Conservation (phyloP, 1,140 invertebrate genomes). For the Platyscapa corneri region DNA sequence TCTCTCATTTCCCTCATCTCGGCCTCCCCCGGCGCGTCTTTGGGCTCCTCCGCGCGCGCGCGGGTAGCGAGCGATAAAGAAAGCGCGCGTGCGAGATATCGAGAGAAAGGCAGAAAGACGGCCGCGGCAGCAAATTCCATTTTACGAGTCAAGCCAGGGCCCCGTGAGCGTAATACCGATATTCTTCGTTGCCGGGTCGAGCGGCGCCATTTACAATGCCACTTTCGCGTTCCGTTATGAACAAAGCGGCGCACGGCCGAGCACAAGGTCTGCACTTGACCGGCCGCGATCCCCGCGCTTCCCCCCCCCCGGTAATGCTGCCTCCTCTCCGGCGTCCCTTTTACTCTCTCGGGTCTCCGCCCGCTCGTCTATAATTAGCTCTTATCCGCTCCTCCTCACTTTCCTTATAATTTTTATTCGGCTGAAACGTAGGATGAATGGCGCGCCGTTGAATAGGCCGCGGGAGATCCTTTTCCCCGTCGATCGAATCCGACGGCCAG, state of each 20-base stretch:
- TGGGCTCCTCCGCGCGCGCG: not conserved
- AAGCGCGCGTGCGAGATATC: not conserved
- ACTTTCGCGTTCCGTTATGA: constrained; percentile 57
- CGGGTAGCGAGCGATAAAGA: not conserved
- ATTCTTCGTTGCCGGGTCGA: not conserved
- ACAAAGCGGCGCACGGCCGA: constrained; percentile 52
- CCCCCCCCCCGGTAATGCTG: too few relatives aligned
- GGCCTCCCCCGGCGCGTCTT: not conserved
- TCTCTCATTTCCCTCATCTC: constrained; percentile 24
- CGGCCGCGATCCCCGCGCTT: constrained; percentile 14
- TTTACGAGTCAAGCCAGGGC: constrained; percentile 14
- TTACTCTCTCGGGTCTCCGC: too few relatives aligned
- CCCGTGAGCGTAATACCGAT: constrained; percentile 40
- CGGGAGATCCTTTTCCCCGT: not conserved
- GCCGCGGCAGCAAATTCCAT: constrained; percentile 36
- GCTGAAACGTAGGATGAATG: not conserved
- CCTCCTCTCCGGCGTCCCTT: too few relatives aligned
- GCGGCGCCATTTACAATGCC: constrained; percentile 37
- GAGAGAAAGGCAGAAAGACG: not conserved
- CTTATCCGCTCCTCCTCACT: not conserved
- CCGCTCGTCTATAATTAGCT: not conserved
- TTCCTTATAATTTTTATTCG: constrained; percentile 7
- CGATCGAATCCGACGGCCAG: not conserved
- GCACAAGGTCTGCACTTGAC: constrained; percentile 46
- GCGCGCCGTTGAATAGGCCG: not conserved